Evolutionary conservation across 2,888 invertebrate species (phyloP).

Genomic region (Netelia melanura): DNA sequence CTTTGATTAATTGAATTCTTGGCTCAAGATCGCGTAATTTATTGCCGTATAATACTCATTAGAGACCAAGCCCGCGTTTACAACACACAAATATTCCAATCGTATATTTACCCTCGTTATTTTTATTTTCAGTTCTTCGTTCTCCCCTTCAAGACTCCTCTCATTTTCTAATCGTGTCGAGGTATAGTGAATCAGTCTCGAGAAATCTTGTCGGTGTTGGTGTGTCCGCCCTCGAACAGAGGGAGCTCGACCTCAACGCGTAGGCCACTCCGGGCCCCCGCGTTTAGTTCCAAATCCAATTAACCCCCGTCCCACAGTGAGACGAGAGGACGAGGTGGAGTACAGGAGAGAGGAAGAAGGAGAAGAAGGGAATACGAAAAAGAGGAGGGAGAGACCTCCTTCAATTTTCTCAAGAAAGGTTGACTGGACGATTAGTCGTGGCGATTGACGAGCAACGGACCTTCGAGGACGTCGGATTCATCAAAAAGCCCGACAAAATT

Average conservation of each 20-base stretch:
- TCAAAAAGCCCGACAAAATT: constrained; percentile 11
- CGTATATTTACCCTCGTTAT: neutral
- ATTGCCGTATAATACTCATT: no score
- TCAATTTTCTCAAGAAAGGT: constrained; percentile 54
- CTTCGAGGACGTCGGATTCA: constrained; percentile 4
- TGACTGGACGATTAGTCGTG: constrained; percentile 59
- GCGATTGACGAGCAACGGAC: constrained; percentile 13
- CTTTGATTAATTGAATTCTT: no score
- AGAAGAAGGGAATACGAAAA: no score
- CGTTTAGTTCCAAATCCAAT: constrained; percentile 59
- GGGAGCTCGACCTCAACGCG: constrained; percentile 35
- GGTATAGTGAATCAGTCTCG: constrained; percentile 46
- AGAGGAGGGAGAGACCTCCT: constrained; percentile 18
- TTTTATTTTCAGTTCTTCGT: neutral
- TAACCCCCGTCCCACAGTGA: constrained; percentile 50
- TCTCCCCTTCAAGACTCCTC: neutral
- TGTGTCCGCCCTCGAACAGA: constrained; percentile 6
- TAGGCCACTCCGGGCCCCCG: neutral
- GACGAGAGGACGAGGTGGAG: neutral
- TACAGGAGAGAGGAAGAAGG: no score
- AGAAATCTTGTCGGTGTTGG: constrained; percentile 32
- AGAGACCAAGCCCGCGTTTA: neutral
- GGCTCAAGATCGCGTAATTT: no score
- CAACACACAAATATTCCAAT: neutral
- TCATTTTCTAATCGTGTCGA: constrained; percentile 24